Evolutionary conservation across 2,113 vertebrate genomes (phyloP), one percentile per base, ranked within the genome.

Genomic region (Mola mola): DNA sequence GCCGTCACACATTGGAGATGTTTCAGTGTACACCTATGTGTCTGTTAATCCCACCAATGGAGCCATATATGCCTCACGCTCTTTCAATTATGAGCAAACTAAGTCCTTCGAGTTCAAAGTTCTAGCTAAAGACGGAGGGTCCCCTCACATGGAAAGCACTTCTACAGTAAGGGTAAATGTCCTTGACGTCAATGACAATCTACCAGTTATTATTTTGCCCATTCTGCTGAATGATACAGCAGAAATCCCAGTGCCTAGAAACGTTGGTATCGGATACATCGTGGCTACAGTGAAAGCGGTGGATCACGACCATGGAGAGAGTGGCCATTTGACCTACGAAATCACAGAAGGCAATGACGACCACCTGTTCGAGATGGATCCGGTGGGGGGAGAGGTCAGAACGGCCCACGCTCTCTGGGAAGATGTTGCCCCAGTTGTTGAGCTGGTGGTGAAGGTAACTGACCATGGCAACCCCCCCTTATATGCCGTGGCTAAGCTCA

Each of bases 101-200:
- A 98, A 98, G 55, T 96, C 95, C 40, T 98, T 99, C 64, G 97
- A 99, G 84, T 99, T 99, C 82, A 96, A 96, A 0, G 96, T 99
- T 47, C 90, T 96, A 36, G 97, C 97, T n/a, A 98, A 98, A 85
- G 97, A 99, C 84, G 95, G 95, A 0, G 97, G 97, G 26, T 94
- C 95, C 0, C 97, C 97, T 26, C 97, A 98, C 79, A 87, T 98
- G 12, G 96, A 98, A 80, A 98, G 97, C 88, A 98, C 98, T 0
- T 94, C 95, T 48, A 96, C 94, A 0, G 96, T 99, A 48, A 88
- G 95, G 0, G 96, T 99, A 75, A 97, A 94, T 0, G 92, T 99
- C 24, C 89, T 98, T 0, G 97, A 99, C 9, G 96, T 98, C 65
- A 99, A 99, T 0, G 97, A 99, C 89, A 98, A 99, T 3, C 95